phyloP scores from a whole-genome alignment of 2,888 invertebrate species.

The Aricia artaxerxes region DNA sequence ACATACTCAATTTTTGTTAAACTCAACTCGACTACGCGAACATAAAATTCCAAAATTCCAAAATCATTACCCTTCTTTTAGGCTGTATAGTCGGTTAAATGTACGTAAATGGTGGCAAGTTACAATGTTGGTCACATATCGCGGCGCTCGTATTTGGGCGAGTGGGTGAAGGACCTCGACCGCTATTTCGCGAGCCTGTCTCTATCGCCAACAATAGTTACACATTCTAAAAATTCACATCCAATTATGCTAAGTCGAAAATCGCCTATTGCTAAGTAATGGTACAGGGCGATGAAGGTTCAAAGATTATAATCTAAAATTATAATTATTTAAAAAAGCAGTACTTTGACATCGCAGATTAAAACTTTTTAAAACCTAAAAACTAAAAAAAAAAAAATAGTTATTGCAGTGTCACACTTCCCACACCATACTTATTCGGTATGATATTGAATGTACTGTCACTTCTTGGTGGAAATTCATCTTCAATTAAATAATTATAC shows the following conservation, averaged over 20 bases:
- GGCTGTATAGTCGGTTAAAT: background rate
- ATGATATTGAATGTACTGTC: no score
- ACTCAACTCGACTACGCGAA: background rate
- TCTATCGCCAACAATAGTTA: conserved; percentile 36
- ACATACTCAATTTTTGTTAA: background rate
- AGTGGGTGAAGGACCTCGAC: conserved; percentile 68
- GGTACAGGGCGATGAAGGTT: background rate
- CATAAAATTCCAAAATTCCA: background rate
- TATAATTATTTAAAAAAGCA: background rate
- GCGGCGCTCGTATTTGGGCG: conserved; percentile 42
- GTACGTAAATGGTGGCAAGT: background rate
- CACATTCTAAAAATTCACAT: conserved; percentile 31
- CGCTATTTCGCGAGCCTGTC: conserved; percentile 62
- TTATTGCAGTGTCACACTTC: background rate
- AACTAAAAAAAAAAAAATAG: no score
- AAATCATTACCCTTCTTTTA: background rate
- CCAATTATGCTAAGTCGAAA: conserved; percentile 10
- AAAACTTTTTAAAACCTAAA: no score
- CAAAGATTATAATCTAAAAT: background rate
- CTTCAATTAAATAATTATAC: no score
- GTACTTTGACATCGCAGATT: no score
- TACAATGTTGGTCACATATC: conserved; percentile 23
- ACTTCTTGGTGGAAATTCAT: no score
- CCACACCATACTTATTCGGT: background rate
- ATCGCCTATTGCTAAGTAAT: background rate